Evolutionary conservation across 2,113 vertebrate genomes (phyloP).

Genomic region (Aspidoscelis tigris): DNA sequence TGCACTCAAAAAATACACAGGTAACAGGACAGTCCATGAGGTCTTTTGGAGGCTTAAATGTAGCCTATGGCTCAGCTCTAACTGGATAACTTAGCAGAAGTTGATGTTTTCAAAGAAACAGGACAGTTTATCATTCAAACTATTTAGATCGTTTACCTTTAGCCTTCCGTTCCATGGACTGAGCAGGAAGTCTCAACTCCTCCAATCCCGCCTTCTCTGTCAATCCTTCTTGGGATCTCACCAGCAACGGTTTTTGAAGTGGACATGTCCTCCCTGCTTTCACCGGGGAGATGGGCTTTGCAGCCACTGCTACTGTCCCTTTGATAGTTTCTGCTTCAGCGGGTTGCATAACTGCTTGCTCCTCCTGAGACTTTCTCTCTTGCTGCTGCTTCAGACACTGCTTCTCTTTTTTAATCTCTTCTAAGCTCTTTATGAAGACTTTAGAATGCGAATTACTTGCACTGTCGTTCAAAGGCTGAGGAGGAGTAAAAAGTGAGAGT

Average conservation of each 20-base stretch:
- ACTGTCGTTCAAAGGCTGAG: slow-evolving; percentile 52
- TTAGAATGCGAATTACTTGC: slow-evolving; percentile 43
- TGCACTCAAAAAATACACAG: neutral
- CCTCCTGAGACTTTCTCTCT: slow-evolving; percentile 58
- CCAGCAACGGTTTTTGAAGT: slow-evolving; percentile 37
- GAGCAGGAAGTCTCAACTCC: slow-evolving; percentile 43
- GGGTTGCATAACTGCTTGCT: slow-evolving; percentile 22
- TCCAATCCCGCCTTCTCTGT: slow-evolving; percentile 49
- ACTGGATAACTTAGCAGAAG: neutral
- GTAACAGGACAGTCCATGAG: neutral
- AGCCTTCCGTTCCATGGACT: slow-evolving; percentile 50
- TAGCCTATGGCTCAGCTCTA: neutral
- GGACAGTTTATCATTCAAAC: neutral
- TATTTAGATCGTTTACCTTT: slow-evolving; percentile 54
- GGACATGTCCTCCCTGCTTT: slow-evolving; percentile 1
- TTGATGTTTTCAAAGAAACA: neutral
- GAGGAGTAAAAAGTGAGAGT: neutral
- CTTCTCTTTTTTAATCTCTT: slow-evolving; percentile 88
- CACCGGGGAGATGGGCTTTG: slow-evolving; percentile 28
- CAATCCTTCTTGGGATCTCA: slow-evolving; percentile 41
- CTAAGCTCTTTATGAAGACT: slow-evolving; percentile 86
- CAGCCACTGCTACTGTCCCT: neutral
- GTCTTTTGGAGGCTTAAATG: neutral
- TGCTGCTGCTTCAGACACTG: slow-evolving; percentile 77
- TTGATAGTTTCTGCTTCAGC: slow-evolving; percentile 39